A percentile compares a stretch with the other conserved stretches of the same genome.
These are phyloP conservation scores for Stenoptilia bipunctidactyla DNA, from an alignment of 2,888 invertebrate genomes.

Conservation along the genomic window DNA sequence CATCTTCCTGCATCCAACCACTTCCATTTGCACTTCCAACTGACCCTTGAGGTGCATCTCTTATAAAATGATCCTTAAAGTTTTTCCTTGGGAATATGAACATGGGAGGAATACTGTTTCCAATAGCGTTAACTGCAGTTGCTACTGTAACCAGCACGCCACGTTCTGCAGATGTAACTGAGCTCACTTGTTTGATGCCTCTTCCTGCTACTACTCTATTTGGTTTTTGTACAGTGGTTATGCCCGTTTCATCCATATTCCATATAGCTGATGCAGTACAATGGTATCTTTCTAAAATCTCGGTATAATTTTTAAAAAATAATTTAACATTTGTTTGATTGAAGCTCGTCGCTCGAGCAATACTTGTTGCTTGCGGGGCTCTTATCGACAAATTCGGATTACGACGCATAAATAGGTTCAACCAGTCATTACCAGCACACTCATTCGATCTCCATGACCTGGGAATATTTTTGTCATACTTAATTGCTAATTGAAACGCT, in stretches of 20 bases:
- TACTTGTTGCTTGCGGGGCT: slow-evolving; percentile 16
- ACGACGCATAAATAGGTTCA: slow-evolving; percentile 17
- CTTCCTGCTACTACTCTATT: background rate
- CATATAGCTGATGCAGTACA: too few species aligned
- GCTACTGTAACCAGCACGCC: background rate
- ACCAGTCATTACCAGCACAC: slow-evolving; percentile 14
- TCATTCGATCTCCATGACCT: slow-evolving; percentile 13
- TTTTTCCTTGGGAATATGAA: too few species aligned
- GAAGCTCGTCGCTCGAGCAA: slow-evolving; percentile 15
- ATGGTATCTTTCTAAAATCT: too few species aligned
- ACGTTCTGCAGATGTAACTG: too few species aligned
- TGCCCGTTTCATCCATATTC: slow-evolving; percentile 12
- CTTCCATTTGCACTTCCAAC: too few species aligned
- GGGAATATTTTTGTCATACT: slow-evolving; percentile 6
- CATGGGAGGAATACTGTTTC: too few species aligned
- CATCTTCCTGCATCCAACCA: too few species aligned
- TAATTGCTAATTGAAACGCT: slow-evolving; percentile 1
- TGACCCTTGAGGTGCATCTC: too few species aligned
- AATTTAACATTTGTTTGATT: slow-evolving; percentile 13
- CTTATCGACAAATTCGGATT: slow-evolving; percentile 16
- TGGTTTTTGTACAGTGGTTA: slow-evolving; percentile 3
- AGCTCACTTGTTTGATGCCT: background rate
- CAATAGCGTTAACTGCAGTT: background rate
- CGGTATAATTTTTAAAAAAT: too few species aligned
- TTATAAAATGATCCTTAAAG: too few species aligned